Evolutionary conservation across 2,797 vertebrate species (phyloP).

Genomic region (Eulemur rubriventer): DNA sequence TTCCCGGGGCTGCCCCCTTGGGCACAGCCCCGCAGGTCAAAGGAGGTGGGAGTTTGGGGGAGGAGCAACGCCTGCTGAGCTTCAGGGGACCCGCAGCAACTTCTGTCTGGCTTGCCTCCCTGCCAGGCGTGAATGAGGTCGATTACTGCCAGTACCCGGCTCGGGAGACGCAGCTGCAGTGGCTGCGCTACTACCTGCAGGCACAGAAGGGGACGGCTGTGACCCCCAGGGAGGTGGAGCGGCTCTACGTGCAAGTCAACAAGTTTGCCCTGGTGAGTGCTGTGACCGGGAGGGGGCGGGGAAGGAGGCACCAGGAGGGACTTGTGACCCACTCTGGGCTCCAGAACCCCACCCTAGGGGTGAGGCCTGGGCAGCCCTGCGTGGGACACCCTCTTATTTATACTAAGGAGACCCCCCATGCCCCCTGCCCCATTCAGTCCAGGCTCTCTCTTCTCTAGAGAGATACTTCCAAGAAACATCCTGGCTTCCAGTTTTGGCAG

Average conservation of each 20-base stretch:
- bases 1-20: not conserved
- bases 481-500: not conserved
- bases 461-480: not conserved
- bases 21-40: not conserved
- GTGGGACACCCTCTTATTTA: not conserved
- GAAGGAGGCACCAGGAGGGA: not conserved
- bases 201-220: slow-evolving; percentile 90
- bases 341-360: not conserved
- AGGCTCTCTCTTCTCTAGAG: not conserved
- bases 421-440: not conserved
- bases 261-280: slow-evolving; percentile 96
- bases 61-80: not conserved
- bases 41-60: not conserved
- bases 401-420: not conserved
- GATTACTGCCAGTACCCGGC: slow-evolving; percentile 92
- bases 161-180: slow-evolving; percentile 93
- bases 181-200: slow-evolving; percentile 93
- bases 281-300: not conserved
- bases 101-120: not conserved
- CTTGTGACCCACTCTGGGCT: rapidly evolving
- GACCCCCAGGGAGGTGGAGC: slow-evolving; percentile 91
- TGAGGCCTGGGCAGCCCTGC: not conserved
- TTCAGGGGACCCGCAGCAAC: not conserved
- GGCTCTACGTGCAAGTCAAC: slow-evolving; percentile 96
- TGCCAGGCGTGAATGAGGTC: slow-evolving; percentile 92